Base-by-base conservation (phyloP, 2,113 vertebrate species). In the Trichechus manatus region DNA sequence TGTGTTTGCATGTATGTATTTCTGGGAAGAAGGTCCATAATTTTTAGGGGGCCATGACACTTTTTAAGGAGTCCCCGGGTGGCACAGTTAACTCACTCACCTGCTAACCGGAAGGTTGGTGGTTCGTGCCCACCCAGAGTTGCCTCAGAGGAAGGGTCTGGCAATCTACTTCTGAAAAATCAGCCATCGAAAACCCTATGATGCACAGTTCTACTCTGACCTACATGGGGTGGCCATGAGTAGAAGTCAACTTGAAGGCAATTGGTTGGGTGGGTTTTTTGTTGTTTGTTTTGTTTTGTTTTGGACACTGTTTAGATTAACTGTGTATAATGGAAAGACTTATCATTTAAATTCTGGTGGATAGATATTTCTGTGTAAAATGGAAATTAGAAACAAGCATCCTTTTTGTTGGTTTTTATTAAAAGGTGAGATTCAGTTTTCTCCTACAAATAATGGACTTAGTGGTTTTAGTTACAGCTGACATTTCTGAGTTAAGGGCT, bases 311-410 rank as follows among this genome's bases (percentile, higher is more conserved):
- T 42, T 74, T 74, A 70, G 31, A 77, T 31, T 17, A 91, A 50
- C 36, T 42, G 8, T 47, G 15, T 94, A 88, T 23, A 83, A 8
- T 36, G 63, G n/a, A 47, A 86, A 74, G 25, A 82, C 50, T 92
- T 92, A 87, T 63, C 59, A n/a, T 87, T 92, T 95, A 81, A 66
- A 61, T 91, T 96, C 75, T 89, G 39, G 19, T n/a, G 27, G 19
- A 3, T 79, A 86, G 78, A 15, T 68, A 64, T 87, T 96, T 95
- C 27, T 86, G 25, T 75, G 27, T 79, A 33, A 77, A 56, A 27
- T 53, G 50, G 19, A 31, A 61, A 42, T 97, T 85, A 92, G 82
- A 90, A 87, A 31, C 9, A 59, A 36, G 1, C 13, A 77, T 74
- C 36, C 9, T 74, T 89, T 96, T 85, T 63, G n/a, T 61, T 88